Base-by-base conservation (phyloP, 1,140 invertebrate species). In the Drosophila sp. region DNA sequence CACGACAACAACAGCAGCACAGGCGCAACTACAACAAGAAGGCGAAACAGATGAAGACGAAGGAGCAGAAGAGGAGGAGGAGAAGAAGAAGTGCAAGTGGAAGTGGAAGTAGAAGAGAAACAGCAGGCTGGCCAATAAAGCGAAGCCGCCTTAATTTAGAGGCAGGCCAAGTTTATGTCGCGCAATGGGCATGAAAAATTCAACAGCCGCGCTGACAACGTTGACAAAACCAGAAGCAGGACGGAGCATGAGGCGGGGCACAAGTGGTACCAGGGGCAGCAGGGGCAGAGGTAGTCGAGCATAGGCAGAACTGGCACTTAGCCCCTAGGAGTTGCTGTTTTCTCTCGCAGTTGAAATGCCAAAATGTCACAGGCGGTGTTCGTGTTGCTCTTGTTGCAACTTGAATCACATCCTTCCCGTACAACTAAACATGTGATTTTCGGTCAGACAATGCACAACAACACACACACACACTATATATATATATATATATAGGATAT, bases 371-470 rank as follows among this genome's bases (percentile, higher is more conserved):
- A 70, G 73, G 73, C 78, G 79, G 50, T 73, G 62, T 62, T 78
- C 56, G 57, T 59, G 45, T 32, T 67, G 50, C 18, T 65, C 54
- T 50, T 36, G 72, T 69, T 75, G 83, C 83, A 89, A 83, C 84
- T 89, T 84, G 84, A 90, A 90, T 90, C 87, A 90, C 87, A 90
- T 90, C 87, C 87, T 90, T 86, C 87, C 87, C 81, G 78, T 90
- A 82, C 81, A 82, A 78, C 79, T 75, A 78, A 86, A 90, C 87
- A 90, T 82, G 87, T 87, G 87, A 90, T 86, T 90, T 90, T 90
- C 87, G 79, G 87, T 86, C 78, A 79, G 61, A 73, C 78, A 76
- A 66, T 69, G 64, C 66, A 64, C 45, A 75, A 66, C 41, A 74
- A 70, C 36, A 48, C 45, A 38, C 8, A 69, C 56, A 67, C 50